A percentile compares a stretch with the other conserved stretches of the same genome.
phyloP scores from a whole-genome alignment of 2,113 vertebrate genomes.

The Motacilla tschutschensis region DNA sequence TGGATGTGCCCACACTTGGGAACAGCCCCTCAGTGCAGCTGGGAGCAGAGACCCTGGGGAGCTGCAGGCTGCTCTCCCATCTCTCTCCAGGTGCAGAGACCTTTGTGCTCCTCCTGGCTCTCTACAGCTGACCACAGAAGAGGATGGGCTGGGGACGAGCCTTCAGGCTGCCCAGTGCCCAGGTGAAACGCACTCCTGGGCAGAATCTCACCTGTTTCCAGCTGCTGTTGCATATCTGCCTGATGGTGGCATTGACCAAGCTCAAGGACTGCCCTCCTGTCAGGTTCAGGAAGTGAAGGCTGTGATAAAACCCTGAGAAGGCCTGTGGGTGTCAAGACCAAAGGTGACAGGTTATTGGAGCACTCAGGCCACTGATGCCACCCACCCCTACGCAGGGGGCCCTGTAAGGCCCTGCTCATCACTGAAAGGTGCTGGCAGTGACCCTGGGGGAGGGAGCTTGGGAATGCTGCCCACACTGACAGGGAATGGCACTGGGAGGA shows the following conservation, averaged over 20 bases:
- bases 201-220: constrained; percentile 70
- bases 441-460: background rate
- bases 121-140: background rate
- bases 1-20: rapidly evolving
- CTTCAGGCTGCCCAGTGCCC: background rate
- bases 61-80: background rate
- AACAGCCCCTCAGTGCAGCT: background rate
- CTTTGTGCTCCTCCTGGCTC: background rate
- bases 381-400: rapidly evolving
- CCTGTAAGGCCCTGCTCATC: background rate
- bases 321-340: constrained; percentile 58
- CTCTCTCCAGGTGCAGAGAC: background rate
- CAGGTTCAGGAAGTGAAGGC: constrained; percentile 77
- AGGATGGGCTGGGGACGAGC: background rate
- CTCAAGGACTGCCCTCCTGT: constrained; percentile 58
- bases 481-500: background rate
- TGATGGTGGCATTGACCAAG: constrained; percentile 35
- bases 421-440: background rate
- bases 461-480: rapidly evolving
- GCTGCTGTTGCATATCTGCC: constrained; percentile 63
- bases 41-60: rapidly evolving
- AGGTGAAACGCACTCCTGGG: rapidly evolving
- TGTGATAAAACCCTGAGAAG: constrained; percentile 75
- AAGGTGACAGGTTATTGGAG: background rate
- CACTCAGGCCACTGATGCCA: background rate